phyloP scores from a whole-genome alignment of 1,140 invertebrate genomes.

The Whitmania pigra region DNA sequence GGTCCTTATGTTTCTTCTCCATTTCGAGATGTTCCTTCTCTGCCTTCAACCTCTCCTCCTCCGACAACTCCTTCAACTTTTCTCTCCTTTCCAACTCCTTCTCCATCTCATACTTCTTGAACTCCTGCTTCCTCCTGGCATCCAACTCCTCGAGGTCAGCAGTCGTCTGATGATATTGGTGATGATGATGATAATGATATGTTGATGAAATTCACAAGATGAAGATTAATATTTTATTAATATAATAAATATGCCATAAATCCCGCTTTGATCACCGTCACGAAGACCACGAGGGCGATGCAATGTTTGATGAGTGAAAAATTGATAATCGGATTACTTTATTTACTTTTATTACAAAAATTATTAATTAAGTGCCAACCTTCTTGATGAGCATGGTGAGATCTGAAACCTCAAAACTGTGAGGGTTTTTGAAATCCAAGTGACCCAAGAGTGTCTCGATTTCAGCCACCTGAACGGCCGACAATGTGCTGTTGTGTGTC shows the following conservation, averaged over 20 bases:
- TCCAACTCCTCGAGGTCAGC: slow-evolving; percentile 76
- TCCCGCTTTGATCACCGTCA: no score
- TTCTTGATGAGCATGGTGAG: slow-evolving; percentile 75
- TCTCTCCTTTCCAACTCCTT: slow-evolving; percentile 74
- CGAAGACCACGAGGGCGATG: no score
- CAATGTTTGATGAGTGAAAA: no score
- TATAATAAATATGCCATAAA: no score
- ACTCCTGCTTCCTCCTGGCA: slow-evolving; percentile 63
- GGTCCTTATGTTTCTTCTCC: slow-evolving; percentile 75
- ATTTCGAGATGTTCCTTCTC: slow-evolving; percentile 54
- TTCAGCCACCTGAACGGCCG: not conserved
- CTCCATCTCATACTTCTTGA: slow-evolving; percentile 93
- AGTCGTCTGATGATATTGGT: slow-evolving; percentile 53
- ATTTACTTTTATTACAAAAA: no score
- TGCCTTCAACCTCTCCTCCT: slow-evolving; percentile 55
- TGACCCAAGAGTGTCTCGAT: slow-evolving; percentile 44
- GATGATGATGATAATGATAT: no score
- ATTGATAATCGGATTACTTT: no score
- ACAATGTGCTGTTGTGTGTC: not conserved
- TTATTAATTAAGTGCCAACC: slow-evolving; percentile 40
- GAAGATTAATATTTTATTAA: no score
- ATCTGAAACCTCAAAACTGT: slow-evolving; percentile 89
- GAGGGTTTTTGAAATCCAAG: slow-evolving; percentile 73
- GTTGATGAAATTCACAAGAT: no score
- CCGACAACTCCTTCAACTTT: slow-evolving; percentile 52